phyloP scores from a whole-genome alignment of 2,797 vertebrate species.

The Malacoctenus gilli region DNA sequence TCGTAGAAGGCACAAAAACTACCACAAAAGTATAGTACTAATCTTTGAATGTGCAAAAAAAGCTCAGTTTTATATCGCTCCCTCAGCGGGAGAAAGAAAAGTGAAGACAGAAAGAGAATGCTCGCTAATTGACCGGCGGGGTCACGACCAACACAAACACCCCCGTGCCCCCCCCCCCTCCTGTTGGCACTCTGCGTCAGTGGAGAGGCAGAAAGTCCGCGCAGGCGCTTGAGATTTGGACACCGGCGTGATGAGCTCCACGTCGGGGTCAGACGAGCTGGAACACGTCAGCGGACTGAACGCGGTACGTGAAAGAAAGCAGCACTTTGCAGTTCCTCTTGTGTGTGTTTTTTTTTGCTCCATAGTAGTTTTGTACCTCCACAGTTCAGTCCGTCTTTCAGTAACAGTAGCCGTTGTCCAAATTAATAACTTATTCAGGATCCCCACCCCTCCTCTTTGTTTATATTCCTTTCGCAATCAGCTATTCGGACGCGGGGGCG shows the following conservation, averaged over 20 bases:
- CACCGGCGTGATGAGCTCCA: too few species aligned
- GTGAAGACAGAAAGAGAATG: background rate
- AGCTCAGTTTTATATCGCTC: conserved; percentile 70
- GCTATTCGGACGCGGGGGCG: conserved; percentile 44
- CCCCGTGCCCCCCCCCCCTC: conserved; percentile 28
- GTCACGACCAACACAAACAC: conserved; percentile 40
- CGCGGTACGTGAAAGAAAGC: conserved; percentile 43
- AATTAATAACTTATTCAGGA: conserved; percentile 47
- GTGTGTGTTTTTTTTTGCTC: background rate
- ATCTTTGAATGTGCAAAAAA: conserved; percentile 82
- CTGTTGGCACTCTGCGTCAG: conserved; percentile 70
- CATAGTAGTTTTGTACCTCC: conserved; percentile 19
- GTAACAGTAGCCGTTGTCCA: conserved; percentile 23
- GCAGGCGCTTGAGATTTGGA: too few species aligned
- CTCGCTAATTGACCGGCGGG: too few species aligned
- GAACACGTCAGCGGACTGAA: too few species aligned
- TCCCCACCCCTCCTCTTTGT: background rate
- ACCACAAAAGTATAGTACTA: conserved; percentile 66
- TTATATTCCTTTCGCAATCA: conserved; percentile 9
- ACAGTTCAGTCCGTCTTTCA: conserved; percentile 14
- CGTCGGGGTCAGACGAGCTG: too few species aligned
- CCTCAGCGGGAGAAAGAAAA: conserved; percentile 45
- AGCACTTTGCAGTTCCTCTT: conserved; percentile 63
- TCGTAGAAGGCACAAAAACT: conserved; percentile 79
- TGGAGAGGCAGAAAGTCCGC: too few species aligned